These are phyloP conservation scores for Merluccius polli DNA, from an alignment of 2,797 vertebrate genomes.

Conservation along the genomic window DNA sequence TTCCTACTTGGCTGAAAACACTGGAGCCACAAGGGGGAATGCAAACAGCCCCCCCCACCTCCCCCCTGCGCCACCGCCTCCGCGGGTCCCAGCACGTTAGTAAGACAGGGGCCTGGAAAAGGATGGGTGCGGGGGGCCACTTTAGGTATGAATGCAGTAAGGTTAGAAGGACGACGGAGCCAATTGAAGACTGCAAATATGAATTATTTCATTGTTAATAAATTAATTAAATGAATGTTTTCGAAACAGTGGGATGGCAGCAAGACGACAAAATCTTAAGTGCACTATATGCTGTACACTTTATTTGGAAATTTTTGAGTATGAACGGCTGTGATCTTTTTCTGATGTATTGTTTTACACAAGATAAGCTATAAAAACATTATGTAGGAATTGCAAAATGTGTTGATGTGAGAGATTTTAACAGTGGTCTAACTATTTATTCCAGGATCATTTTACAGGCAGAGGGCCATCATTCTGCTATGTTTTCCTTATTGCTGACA, in stretches of 20 bases:
- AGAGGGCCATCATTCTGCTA: background rate
- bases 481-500: background rate
- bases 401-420: background rate
- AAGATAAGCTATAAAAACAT: too few species aligned
- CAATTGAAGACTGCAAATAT: background rate
- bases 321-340: background rate
- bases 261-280: background rate
- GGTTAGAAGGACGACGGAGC: background rate
- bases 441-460: too few species aligned
- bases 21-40: constrained; percentile 45
- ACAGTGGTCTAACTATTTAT: background rate
- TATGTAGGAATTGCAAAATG: too few species aligned
- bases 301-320: background rate
- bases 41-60: constrained; percentile 42
- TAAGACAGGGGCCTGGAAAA: too few species aligned
- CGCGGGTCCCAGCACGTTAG: constrained; percentile 2
- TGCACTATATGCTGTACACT: background rate
- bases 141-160: background rate
- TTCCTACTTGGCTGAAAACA: constrained; percentile 63
- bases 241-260: background rate
- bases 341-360: background rate
- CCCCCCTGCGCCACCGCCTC: background rate
- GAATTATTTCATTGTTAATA: background rate
- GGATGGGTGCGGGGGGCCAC: too few species aligned
- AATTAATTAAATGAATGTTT: background rate